Conservation (phyloP, 2,113 vertebrate genomes). For the Numida meleagris region DNA sequence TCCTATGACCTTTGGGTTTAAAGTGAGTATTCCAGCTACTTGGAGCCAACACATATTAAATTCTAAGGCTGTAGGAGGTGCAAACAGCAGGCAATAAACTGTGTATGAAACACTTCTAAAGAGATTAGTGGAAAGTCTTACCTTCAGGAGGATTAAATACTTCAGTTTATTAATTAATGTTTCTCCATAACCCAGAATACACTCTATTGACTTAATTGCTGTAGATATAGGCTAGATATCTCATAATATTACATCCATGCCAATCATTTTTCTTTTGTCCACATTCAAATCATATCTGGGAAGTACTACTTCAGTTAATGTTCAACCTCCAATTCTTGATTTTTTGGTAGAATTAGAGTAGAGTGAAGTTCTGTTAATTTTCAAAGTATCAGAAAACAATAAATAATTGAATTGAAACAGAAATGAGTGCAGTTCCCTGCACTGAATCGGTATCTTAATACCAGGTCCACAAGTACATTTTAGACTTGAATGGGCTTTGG, state of each 20-base stretch:
- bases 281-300: background rate
- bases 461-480: background rate
- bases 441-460: background rate
- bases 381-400: background rate
- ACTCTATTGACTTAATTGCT: background rate
- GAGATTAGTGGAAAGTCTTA: background rate
- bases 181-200: background rate
- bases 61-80: background rate
- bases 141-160: background rate
- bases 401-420: background rate
- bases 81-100: background rate
- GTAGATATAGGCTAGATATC: background rate
- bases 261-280: background rate
- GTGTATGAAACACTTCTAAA: background rate
- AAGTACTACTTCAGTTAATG: background rate
- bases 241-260: background rate
- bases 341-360: background rate
- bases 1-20: slow-evolving; percentile 22
- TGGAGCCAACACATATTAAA: slow-evolving; percentile 51
- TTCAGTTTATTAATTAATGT: background rate
- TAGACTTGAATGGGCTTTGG: background rate
- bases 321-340: background rate
- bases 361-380: background rate
- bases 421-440: background rate
- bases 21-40: slow-evolving; percentile 37